Evolutionary conservation across 2,113 vertebrate species (phyloP).

Genomic region (Megaptera novaeangliae): DNA sequence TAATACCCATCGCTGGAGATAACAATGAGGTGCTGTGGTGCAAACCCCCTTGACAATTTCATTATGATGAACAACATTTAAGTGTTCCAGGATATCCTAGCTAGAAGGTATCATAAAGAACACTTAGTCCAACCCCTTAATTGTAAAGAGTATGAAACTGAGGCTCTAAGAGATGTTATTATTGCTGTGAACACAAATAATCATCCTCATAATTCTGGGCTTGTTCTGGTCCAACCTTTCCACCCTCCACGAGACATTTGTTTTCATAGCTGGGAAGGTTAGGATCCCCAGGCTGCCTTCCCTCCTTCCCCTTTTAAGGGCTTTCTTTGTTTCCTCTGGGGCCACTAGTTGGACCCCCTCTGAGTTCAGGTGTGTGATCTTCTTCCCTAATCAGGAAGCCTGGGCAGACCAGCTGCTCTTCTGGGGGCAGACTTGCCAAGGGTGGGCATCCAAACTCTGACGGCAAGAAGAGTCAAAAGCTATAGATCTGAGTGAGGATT

Average conservation of each 20-base stretch:
- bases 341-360: background rate
- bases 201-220: background rate
- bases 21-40: background rate
- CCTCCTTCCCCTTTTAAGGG: conserved; percentile 2
- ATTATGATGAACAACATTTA: background rate
- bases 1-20: background rate
- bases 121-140: background rate
- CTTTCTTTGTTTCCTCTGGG: background rate
- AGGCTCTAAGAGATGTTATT: background rate
- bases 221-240: conserved; percentile 2
- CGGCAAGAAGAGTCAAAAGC: background rate
- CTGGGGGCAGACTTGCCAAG: background rate
- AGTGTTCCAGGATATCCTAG: background rate
- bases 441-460: background rate
- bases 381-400: conserved; percentile 22
- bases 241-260: background rate
- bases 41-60: background rate
- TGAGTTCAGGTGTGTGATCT: background rate
- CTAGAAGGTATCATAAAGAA: background rate
- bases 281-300: background rate
- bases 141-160: background rate
- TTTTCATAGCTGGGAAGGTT: conserved; percentile 41
- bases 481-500: background rate
- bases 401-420: background rate
- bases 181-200: background rate